A percentile compares a stretch with the other conserved stretches of the same genome.
phyloP scores from a whole-genome alignment of 2,797 vertebrate species.

The Oryzias dopingdopingensis region DNA sequence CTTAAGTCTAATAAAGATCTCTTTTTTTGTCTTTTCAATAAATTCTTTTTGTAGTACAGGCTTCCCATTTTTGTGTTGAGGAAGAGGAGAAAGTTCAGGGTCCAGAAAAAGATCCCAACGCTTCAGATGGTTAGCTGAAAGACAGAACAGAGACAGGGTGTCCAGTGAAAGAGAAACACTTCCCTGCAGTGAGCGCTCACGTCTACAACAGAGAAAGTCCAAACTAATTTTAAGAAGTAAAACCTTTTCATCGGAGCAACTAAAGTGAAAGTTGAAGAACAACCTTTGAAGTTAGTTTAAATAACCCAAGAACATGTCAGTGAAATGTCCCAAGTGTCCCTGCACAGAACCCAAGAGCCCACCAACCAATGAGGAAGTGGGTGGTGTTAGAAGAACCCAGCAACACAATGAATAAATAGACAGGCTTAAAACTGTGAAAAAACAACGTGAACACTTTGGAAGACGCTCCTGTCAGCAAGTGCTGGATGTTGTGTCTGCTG shows the following conservation, averaged over 20 bases:
- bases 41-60: constrained; percentile 45
- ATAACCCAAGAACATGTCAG: constrained; percentile 60
- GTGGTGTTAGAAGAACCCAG: constrained; percentile 65
- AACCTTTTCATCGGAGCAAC: constrained; percentile 26
- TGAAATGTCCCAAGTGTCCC: constrained; percentile 61
- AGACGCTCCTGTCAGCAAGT: constrained; percentile 80
- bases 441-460: constrained; percentile 56
- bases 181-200: constrained; percentile 63
- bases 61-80: constrained; percentile 60
- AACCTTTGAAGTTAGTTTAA: constrained; percentile 49
- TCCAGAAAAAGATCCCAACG: constrained; percentile 80
- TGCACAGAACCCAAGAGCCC: constrained; percentile 57
- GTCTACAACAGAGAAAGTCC: constrained; percentile 28
- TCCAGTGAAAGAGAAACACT: constrained; percentile 65
- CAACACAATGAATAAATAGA: constrained; percentile 66
- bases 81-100: constrained; percentile 65
- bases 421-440: constrained; percentile 43
- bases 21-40: constrained; percentile 31
- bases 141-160: constrained; percentile 68
- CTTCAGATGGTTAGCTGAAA: constrained; percentile 90
- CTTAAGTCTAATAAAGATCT: constrained; percentile 44
- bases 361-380: constrained; percentile 61
- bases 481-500: constrained; percentile 82
- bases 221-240: constrained; percentile 33
- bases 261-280: constrained; percentile 25